Percentiles rank a stretch among this genome's conserved stretches.
phyloP scores from a whole-genome alignment of 2,888 invertebrate genomes.

The Nomada fabriciana region DNA sequence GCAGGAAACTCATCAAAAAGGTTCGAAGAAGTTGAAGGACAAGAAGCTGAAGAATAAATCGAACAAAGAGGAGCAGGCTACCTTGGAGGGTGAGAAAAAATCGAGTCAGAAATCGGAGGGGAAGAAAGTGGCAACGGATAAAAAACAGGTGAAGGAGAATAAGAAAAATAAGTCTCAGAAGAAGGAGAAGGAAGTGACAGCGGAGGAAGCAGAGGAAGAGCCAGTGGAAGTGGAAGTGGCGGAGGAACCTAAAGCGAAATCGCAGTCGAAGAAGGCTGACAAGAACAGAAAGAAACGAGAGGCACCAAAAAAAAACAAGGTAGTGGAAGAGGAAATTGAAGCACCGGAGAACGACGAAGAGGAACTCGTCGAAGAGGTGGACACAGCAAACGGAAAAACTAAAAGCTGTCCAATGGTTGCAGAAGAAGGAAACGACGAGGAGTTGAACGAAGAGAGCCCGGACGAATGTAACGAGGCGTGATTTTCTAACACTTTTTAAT shows the following conservation, averaged over 20 bases:
- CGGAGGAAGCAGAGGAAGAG: conserved; percentile 12
- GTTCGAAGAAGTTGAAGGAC: conserved; percentile 51
- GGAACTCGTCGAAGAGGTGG: neutral
- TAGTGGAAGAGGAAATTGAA: neutral
- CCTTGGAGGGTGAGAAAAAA: conserved; percentile 32
- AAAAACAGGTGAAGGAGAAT: conserved; percentile 24
- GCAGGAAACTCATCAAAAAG: conserved; percentile 32
- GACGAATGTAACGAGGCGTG: conserved; percentile 26
- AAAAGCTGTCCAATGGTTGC: conserved; percentile 3
- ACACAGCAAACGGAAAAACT: neutral
- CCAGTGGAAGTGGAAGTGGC: conserved; percentile 20
- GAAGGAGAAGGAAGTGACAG: conserved; percentile 7
- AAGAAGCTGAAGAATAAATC: conserved; percentile 41
- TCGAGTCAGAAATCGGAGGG: conserved; percentile 30
- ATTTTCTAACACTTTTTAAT: neutral
- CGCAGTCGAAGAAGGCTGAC: conserved; percentile 23
- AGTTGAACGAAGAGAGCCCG: conserved; percentile 12
- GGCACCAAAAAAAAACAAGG: neutral
- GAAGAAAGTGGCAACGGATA: neutral
- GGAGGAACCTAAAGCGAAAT: conserved; percentile 22
- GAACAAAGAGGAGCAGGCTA: conserved; percentile 10
- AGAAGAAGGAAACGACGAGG: conserved; percentile 3
- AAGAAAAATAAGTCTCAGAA: conserved; percentile 33
- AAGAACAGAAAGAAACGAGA: conserved; percentile 51
- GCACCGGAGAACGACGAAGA: conserved; percentile 1